A percentile compares a stretch with the other conserved stretches of the same genome.
Evolutionary conservation across 2,113 vertebrate genomes (phyloP).

Genomic region (Bubo bubo): DNA sequence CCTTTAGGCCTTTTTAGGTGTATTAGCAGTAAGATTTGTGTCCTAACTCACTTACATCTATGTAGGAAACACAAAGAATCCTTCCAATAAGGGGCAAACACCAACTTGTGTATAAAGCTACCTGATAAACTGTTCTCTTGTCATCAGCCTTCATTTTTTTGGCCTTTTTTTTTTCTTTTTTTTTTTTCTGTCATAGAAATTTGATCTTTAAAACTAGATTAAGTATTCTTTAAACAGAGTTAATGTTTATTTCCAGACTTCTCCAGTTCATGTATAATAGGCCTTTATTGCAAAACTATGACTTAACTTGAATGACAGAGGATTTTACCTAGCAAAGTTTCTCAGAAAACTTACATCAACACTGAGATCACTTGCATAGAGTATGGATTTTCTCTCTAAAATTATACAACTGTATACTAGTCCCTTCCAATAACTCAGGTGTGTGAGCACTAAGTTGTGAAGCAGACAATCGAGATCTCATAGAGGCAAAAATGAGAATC

Average conservation of each 20-base stretch:
- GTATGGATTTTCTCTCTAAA: slow-evolving; percentile 25
- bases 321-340: neutral
- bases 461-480: neutral
- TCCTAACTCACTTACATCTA: neutral
- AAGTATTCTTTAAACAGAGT: neutral
- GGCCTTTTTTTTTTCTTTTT: neutral
- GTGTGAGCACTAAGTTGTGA: slow-evolving; percentile 32
- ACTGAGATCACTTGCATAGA: neutral
- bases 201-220: neutral
- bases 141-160: neutral
- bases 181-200: neutral
- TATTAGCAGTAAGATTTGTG: neutral
- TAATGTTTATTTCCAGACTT: neutral
- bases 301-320: neutral
- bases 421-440: slow-evolving; percentile 36
- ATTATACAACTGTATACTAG: slow-evolving; percentile 10
- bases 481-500: slow-evolving; percentile 54
- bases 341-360: slow-evolving; percentile 13
- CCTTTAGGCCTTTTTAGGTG: neutral
- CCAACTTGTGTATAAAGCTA: neutral
- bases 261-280: neutral
- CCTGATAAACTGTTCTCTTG: neutral
- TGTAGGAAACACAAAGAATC: neutral
- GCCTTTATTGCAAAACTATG: neutral
- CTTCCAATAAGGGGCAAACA: neutral